Base-by-base conservation (phyloP, 2,888 invertebrate species). In the Monopis laevigella region DNA sequence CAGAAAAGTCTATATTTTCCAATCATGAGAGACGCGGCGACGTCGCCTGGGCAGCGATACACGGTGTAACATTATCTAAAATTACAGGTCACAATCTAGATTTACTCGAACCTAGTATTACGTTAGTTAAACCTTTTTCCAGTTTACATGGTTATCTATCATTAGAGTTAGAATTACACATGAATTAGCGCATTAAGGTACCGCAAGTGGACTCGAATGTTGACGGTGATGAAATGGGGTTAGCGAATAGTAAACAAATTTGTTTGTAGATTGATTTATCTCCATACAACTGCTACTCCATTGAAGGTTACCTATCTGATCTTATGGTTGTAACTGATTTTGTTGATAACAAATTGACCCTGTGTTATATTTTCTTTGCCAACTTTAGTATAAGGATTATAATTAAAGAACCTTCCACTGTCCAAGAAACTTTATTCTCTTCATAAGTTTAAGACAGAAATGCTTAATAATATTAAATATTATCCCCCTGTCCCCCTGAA, bases 161-260 rank as follows among this genome's bases (percentile, higher is more conserved):
- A 64, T 67, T 63, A 61, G 53, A 46, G 44, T 46, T 47, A 46
- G 46, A 50, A 51, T 50, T 52, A 51, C 48, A 50, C 36, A 45
- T 41, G 55, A 55, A 67, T 65, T 64, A 64, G 59, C 57, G 49
- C 58, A 62, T 59, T 58, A 54, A 53, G 54, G 56, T 63, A 63
- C 62, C 58, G 63, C 53, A 58, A 56, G 49, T 14, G 29, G 12
- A 11, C 12, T n/a, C 29, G n/a, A n/a, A 10, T 4, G 29, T 29
- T 7, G n/a, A 11, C n/a, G 12, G 29, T 29, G 29, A 29, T 29
- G 29, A 29, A 29, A 29, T 29, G 29, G n/a, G 29, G 29, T 11
- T 29, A 29, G 29, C 12, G 24, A 21, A 21, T 21, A 8, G 24
- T 21, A 21, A 21, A 21, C 24, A 21, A 7, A 21, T 21, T 21